A percentile compares a stretch with the other conserved stretches of the same genome.
Evolutionary conservation across 2,888 invertebrate genomes (phyloP).

Genomic region (Nephrotoma appendiculata): DNA sequence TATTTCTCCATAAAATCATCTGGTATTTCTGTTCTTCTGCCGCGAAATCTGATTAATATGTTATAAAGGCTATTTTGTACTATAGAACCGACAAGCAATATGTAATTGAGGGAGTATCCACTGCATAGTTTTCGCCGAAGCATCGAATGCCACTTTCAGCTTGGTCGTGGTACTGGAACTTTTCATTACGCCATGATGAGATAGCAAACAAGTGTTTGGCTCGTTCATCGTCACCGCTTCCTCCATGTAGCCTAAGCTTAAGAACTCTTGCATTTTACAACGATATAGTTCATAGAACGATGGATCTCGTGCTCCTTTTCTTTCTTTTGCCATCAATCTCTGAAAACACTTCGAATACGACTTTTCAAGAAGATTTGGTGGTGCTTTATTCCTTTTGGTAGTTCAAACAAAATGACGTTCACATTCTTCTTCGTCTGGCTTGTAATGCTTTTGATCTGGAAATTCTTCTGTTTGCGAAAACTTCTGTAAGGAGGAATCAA

Average conservation of each 20-base stretch:
- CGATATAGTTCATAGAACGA: background rate
- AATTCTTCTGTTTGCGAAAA: background rate
- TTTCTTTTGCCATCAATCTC: background rate
- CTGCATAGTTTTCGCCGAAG: too few species aligned
- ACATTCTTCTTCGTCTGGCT: background rate
- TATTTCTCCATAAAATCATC: too few species aligned
- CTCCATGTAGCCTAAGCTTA: background rate
- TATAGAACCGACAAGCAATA: too few species aligned
- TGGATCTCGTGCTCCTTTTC: background rate
- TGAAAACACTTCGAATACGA: background rate
- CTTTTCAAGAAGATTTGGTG: background rate
- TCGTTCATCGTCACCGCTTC: background rate
- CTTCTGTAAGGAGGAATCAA: background rate
- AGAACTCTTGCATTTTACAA: background rate
- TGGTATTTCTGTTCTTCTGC: too few species aligned
- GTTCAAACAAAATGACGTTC: background rate
- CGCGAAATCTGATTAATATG: too few species aligned
- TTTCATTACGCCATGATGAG: background rate
- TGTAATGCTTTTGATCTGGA: background rate
- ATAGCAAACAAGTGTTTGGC: background rate
- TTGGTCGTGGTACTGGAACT: background rate
- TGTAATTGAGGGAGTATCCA: too few species aligned
- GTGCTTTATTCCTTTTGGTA: background rate
- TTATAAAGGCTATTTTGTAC: too few species aligned
- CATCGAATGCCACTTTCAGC: too few species aligned